Percentiles rank a stretch among this genome's conserved stretches.
These are phyloP conservation scores for Atherinosoma microstoma DNA, from an alignment of 2,797 vertebrate species.

Conservation along the genomic window DNA sequence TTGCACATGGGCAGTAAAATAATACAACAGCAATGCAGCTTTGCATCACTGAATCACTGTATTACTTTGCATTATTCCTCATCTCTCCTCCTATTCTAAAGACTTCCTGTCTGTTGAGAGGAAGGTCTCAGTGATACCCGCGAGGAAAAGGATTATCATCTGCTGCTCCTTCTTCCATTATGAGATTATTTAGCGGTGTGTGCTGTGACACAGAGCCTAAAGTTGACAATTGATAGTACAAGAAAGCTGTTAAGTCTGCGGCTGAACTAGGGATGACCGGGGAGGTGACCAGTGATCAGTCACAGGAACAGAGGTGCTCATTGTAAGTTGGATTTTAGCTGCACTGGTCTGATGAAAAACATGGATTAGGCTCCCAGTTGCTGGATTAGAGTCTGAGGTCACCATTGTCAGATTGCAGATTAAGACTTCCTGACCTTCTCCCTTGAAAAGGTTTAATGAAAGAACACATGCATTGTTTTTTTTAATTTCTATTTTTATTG, in stretches of 20 bases:
- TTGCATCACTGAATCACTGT: slow-evolving; percentile 20
- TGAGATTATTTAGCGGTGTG: slow-evolving; percentile 59
- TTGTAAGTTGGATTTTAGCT: slow-evolving; percentile 64
- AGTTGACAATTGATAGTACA: slow-evolving; percentile 47
- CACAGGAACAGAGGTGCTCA: slow-evolving; percentile 43
- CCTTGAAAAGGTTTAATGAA: slow-evolving; percentile 15
- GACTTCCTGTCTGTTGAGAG: slow-evolving; percentile 33
- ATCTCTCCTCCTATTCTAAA: slow-evolving; percentile 1
- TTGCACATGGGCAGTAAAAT: slow-evolving; percentile 33
- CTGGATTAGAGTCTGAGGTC: slow-evolving; percentile 18
- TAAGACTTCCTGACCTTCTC: slow-evolving; percentile 13
- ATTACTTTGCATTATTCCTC: no score
- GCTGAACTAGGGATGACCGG: slow-evolving; percentile 63
- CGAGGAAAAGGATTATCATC: slow-evolving; percentile 47
- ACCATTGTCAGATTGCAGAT: slow-evolving; percentile 1
- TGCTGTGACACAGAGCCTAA: slow-evolving; percentile 59
- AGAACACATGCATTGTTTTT: slow-evolving; percentile 5
- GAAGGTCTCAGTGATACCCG: slow-evolving; percentile 35
- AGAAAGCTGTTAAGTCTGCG: slow-evolving; percentile 39
- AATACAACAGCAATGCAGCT: slow-evolving; percentile 27
- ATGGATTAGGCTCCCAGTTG: slow-evolving; percentile 41
- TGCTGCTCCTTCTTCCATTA: slow-evolving; percentile 48
- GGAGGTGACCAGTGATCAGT: slow-evolving; percentile 64
- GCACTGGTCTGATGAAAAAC: slow-evolving; percentile 69
- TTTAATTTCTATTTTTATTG: background rate